phyloP scores from a whole-genome alignment of 2,888 invertebrate genomes.

The Argynnis bischoffii region DNA sequence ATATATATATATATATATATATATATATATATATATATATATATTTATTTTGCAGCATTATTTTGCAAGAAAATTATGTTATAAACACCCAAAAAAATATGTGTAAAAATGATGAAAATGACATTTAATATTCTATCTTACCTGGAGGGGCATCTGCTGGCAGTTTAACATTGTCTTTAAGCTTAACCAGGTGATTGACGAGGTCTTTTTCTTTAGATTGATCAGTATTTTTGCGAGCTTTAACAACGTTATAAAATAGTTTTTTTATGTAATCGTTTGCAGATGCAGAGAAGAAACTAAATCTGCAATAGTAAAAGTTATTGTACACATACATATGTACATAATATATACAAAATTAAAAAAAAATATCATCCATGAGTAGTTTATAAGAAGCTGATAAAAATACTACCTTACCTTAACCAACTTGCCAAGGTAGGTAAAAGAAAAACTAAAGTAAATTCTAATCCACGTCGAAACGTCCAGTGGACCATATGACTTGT shows the following conservation, averaged over 20 bases:
- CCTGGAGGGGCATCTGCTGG: constrained; percentile 52
- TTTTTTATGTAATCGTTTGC: constrained; percentile 62
- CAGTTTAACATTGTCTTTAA: constrained; percentile 61
- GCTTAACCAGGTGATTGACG: constrained; percentile 60
- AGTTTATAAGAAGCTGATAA: too few relatives aligned
- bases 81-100: too few relatives aligned
- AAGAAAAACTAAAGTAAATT: constrained; percentile 63
- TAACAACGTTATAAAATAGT: constrained; percentile 57
- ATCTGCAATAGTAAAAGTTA: constrained; percentile 46
- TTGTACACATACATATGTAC: not conserved
- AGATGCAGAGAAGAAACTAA: constrained; percentile 59
- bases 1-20: too few relatives aligned
- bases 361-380: too few relatives aligned
- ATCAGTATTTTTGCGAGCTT: constrained; percentile 51
- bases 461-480: constrained; percentile 65
- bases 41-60: too few relatives aligned
- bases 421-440: constrained; percentile 56
- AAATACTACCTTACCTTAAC: constrained; percentile 49
- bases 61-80: too few relatives aligned
- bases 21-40: too few relatives aligned
- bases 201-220: constrained; percentile 56
- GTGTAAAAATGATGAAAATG: too few relatives aligned
- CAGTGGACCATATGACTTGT: constrained; percentile 67
- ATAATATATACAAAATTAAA: too few relatives aligned
- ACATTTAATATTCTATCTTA: constrained; percentile 41